Percentiles rank a stretch among this genome's conserved stretches.
Evolutionary conservation across 2,113 vertebrate species (phyloP).

Genomic region (Anarrhichthys ocellatus): DNA sequence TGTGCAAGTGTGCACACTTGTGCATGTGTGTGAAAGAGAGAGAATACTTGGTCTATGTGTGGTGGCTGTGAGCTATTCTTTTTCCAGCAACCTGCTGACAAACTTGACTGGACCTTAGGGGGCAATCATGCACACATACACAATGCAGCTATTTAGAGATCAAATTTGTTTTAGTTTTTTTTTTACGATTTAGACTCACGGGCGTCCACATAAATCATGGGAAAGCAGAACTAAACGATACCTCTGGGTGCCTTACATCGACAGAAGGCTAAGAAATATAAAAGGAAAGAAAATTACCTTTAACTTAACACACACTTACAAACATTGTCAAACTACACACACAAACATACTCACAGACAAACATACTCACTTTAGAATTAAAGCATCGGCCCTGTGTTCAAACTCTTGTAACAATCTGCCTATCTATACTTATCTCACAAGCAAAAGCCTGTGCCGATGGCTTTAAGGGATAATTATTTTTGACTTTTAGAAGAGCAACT

Average conservation of each 20-base stretch:
- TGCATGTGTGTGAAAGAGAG: slow-evolving; percentile 19
- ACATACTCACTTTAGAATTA: not conserved
- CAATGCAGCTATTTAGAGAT: slow-evolving; percentile 18
- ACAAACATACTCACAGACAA: not conserved
- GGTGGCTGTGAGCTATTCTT: slow-evolving; percentile 25
- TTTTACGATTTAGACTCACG: slow-evolving; percentile 5
- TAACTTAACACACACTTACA: not conserved
- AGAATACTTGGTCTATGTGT: slow-evolving; percentile 9
- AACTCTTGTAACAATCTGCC: not conserved
- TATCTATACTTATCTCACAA: no score
- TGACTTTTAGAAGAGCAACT: not conserved
- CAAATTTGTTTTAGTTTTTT: not conserved
- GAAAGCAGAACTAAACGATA: not conserved
- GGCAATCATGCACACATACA: slow-evolving; percentile 7
- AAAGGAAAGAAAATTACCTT: not conserved
- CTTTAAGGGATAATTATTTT: not conserved
- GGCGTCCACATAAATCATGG: slow-evolving; percentile 7
- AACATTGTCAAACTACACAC: not conserved
- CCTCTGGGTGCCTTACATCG: not conserved
- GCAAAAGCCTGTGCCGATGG: not conserved
- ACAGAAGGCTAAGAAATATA: not conserved
- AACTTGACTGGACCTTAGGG: slow-evolving; percentile 24
- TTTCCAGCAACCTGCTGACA: slow-evolving; percentile 26
- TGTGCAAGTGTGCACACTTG: not conserved
- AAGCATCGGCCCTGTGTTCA: not conserved